Evolutionary conservation across 2,888 invertebrate genomes (phyloP), one percentile per base, ranked within the genome.

Genomic region (Liposcelis brunnea): DNA sequence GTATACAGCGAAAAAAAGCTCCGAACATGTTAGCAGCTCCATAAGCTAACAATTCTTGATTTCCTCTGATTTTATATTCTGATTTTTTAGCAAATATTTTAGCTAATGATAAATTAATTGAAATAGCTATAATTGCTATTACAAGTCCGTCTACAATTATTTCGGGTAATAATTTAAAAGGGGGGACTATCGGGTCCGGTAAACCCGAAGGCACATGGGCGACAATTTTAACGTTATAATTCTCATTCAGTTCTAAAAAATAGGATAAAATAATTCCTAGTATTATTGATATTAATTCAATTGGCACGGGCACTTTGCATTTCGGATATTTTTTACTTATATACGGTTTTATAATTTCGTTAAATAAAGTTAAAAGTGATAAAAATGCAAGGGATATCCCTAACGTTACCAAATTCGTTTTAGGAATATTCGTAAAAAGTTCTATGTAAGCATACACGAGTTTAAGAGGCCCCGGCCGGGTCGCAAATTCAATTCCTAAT

Each of bases 131-230:
- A 54, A 80, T 68, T 7, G 76, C 72, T 50, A 79, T 76, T 33
- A 73, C 70, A 47, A 80, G 65, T 16, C 74, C 67, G 53, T 78
- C 77, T 1, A 75, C 52, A 2, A 71, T 59, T 31, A 79, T 64
- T 2, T 61, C 54, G 1, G 67, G 62, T 36, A 77, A 55, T 38
- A 79, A 58, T 38, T 63, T 61, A 43, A 77, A 57, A 1, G 68
- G 66, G 6, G 80, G 79, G 31, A 71, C 35, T 31, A 58, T 53
- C 1, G 75, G 73, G 36, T 53, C 51, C 1, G 80, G 80, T 48
- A 80, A 86, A 85, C 87, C 87, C 26, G 79, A 79, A 46, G 87
- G 85, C 56, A 89, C 83, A 47, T 73, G 58, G 7, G 82, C 82
- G 2, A 89, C 78, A 2, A 77, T 68, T 2, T 65, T 63, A 33